These are phyloP conservation scores for Hapalemur alaotrensis DNA, from an alignment of 2,797 vertebrate species.

Conservation along the genomic window DNA sequence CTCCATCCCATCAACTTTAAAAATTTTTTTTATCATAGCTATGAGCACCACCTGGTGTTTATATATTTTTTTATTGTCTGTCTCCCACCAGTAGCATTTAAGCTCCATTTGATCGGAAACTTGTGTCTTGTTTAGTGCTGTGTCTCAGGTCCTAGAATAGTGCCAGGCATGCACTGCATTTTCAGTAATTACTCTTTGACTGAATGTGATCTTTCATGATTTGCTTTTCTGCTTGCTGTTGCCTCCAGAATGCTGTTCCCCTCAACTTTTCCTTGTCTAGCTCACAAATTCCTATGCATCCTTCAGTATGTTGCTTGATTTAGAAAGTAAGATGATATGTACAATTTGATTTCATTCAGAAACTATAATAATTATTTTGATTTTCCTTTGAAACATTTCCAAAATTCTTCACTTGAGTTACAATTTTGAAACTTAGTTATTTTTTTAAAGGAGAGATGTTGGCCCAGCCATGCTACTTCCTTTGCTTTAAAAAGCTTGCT, in stretches of 20 bases:
- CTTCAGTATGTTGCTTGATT: neutral
- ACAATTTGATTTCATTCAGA: neutral
- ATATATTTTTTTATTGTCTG: neutral
- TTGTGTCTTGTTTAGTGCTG: neutral
- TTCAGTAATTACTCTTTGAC: neutral
- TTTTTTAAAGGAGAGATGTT: neutral
- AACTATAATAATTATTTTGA: neutral
- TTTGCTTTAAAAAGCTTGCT: constrained; percentile 44
- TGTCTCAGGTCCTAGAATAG: neutral
- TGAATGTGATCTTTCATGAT: neutral
- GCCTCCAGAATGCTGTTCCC: neutral
- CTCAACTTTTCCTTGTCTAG: neutral
- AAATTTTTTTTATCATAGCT: neutral
- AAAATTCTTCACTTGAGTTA: constrained; percentile 16
- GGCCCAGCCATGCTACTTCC: neutral
- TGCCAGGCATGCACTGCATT: neutral
- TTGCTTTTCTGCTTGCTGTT: neutral
- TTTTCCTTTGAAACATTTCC: constrained; percentile 29
- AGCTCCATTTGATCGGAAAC: neutral
- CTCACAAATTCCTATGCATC: neutral
- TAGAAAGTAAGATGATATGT: neutral
- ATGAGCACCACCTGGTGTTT: neutral
- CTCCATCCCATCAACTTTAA: neutral
- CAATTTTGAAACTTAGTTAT: neutral
- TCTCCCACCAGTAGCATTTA: neutral